Base-by-base conservation (phyloP, 1,140 invertebrate genomes). In the Steinernema khuongi region DNA sequence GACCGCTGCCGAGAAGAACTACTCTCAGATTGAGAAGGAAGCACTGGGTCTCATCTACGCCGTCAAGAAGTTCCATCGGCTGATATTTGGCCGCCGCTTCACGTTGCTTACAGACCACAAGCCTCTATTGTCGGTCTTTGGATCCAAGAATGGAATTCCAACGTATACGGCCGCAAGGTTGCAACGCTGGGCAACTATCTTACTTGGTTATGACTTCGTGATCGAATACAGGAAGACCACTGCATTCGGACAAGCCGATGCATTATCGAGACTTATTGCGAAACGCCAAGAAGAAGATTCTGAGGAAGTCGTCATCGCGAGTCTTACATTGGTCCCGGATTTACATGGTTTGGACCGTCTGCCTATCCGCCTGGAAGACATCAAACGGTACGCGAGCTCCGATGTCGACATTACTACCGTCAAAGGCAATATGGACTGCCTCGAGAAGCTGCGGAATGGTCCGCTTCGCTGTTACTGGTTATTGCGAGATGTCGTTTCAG, bases 11-110 rank as follows among this genome's bases (percentile, higher is more conserved):
- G 86, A 89, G 77, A 76, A 81, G 77, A 88, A 86, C 33, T 89
- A 88, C 73, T 75, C 82, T 0, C 86, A 88, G 74, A 86, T 88
- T 14, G 86, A 88, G 60, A 87, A 86, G 72, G 87, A 89, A 76
- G 87, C 85, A 0, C 73, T 88, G 17, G 86, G 86, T 0, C 84
- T 89, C 26, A 81, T 88, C 1, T 88, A 80, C 78, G 86, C 77
- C 11, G 77, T 88, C 14, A 75, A 81, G 68, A 85, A 82, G 70
- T 87, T 87, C 78, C 83, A 86, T 73, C 43, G 86, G 41, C 88
- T 85, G 67, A 36, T 88, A 4, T 87, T 82, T 74, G 87, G 86
- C 1, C 66, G 83, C 18, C 70, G 86, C 28, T 88, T 88, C 73
- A 86, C 74, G 1, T 71, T 89, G 1, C 74, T 82, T 17, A 89